A percentile compares a stretch with the other conserved stretches of the same genome.
Conservation (phyloP, 2,888 invertebrate species). For the Agonopterix alstromeriana region DNA sequence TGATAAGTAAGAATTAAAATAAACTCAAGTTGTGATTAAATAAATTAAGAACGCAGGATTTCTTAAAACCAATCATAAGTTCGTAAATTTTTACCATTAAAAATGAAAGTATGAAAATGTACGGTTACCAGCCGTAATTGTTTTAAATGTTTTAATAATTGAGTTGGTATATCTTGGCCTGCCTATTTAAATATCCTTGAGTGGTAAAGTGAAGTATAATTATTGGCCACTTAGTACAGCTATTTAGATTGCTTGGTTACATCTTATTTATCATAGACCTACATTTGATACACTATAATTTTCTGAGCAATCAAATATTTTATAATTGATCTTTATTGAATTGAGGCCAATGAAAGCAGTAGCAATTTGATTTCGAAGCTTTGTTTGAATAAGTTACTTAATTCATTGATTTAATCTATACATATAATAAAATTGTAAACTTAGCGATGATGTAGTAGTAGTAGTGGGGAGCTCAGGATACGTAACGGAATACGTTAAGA, state of each 20-base stretch:
- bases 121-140: not conserved
- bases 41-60: too few species aligned
- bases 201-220: slow-evolving; percentile 12
- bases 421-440: too few species aligned
- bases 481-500: too few species aligned
- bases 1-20: too few species aligned
- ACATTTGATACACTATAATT: slow-evolving; percentile 16
- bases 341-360: slow-evolving; percentile 26
- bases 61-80: too few species aligned
- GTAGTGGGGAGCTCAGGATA: too few species aligned
- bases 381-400: too few species aligned
- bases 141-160: slow-evolving; percentile 7
- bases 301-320: slow-evolving; percentile 11
- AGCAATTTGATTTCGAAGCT: slow-evolving; percentile 5
- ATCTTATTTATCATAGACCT: slow-evolving; percentile 22
- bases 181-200: slow-evolving; percentile 17
- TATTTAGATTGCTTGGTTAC: slow-evolving; percentile 14
- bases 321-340: slow-evolving; percentile 2
- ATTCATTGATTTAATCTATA: too few species aligned
- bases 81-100: too few species aligned
- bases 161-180: slow-evolving; percentile 1
- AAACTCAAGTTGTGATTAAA: too few species aligned
- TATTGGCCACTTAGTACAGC: slow-evolving; percentile 13
- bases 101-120: too few species aligned
- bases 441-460: too few species aligned